Percentiles rank a stretch among this genome's conserved stretches.
These are phyloP conservation scores for Amorpha juglandis DNA, from an alignment of 2,888 invertebrate genomes.

Conservation along the genomic window DNA sequence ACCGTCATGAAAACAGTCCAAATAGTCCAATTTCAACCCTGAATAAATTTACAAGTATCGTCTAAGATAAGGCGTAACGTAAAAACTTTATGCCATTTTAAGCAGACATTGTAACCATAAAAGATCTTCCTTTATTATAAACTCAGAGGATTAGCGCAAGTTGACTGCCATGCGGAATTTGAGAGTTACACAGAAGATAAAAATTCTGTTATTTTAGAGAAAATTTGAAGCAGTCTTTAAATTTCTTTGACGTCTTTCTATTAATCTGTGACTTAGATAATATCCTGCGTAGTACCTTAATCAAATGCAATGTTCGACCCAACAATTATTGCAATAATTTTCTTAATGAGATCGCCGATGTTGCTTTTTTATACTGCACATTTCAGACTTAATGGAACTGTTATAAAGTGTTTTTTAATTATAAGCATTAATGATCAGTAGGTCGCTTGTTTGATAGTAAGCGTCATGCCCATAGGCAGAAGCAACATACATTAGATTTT, in stretches of 20 bases:
- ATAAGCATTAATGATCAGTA: too few relatives aligned
- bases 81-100: conserved; percentile 21
- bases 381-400: neutral
- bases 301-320: neutral
- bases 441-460: too few relatives aligned
- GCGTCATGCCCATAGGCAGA: too few relatives aligned
- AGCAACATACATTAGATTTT: too few relatives aligned
- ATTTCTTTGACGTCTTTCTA: neutral
- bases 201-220: too few relatives aligned
- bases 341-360: conserved; percentile 2
- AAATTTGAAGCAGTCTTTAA: neutral
- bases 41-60: conserved; percentile 20
- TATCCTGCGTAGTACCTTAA: conserved; percentile 1
- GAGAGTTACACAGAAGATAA: neutral
- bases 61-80: conserved; percentile 12
- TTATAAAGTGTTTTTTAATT: too few relatives aligned
- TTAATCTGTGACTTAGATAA: neutral
- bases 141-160: conserved; percentile 17
- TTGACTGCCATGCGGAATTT: neutral
- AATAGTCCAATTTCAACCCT: conserved; percentile 20
- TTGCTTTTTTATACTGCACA: neutral
- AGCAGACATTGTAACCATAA: conserved; percentile 18
- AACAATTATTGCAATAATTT: conserved; percentile 1
- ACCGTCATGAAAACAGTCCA: neutral
- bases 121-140: conserved; percentile 20